Conservation (phyloP, 2,888 invertebrate species). For the Eilema caniola region DNA sequence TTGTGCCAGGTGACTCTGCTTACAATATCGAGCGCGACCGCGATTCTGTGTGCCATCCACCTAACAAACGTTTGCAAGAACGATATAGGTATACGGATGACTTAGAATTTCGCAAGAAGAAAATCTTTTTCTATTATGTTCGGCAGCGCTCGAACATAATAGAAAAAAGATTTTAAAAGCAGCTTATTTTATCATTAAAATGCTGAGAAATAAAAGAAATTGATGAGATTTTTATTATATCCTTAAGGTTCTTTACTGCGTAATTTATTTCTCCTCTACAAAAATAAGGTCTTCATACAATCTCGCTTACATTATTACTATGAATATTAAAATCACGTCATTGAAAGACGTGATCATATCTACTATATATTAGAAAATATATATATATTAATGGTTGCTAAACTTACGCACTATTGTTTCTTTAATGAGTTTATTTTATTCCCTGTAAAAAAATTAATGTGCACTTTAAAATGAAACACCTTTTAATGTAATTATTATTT, state of each 20-base stretch:
- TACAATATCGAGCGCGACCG: conserved; percentile 31
- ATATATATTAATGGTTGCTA: too few relatives aligned
- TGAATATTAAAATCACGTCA: too few relatives aligned
- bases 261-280: neutral
- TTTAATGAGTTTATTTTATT: neutral
- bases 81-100: neutral
- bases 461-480: too few relatives aligned
- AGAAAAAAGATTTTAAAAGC: too few relatives aligned
- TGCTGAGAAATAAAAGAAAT: neutral
- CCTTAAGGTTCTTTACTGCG: neutral
- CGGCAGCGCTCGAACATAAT: too few relatives aligned
- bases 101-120: neutral
- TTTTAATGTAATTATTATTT: too few relatives aligned
- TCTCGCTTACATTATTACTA: too few relatives aligned
- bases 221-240: too few relatives aligned
- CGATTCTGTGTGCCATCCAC: conserved; percentile 26
- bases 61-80: conserved; percentile 24
- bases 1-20: conserved; percentile 34
- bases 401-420: neutral
- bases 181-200: neutral
- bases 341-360: too few relatives aligned
- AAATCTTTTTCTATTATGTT: neutral
- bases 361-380: too few relatives aligned
- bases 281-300: neutral
- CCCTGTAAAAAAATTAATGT: neutral